Percentiles rank a stretch among this genome's conserved stretches.
phyloP scores from a whole-genome alignment of 2,888 invertebrate genomes.

The Zeuzera pyrina region DNA sequence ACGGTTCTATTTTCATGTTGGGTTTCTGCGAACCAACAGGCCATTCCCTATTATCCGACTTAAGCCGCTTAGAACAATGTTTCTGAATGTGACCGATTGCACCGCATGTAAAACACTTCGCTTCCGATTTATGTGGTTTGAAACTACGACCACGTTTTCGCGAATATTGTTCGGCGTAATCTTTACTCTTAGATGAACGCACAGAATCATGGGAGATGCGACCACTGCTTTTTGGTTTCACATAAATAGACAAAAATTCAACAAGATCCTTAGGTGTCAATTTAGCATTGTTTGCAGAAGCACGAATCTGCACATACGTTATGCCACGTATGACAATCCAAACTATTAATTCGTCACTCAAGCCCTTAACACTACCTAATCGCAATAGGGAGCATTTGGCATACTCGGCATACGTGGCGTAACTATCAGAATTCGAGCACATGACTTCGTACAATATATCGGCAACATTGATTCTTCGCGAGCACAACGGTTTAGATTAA shows the following conservation, averaged over 20 bases:
- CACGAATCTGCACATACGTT: not conserved
- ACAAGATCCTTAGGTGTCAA: not conserved
- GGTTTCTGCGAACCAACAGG: too few relatives aligned
- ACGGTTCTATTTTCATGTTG: not conserved
- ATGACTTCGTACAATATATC: conserved; percentile 5
- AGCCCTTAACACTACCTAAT: not conserved
- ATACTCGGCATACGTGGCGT: conserved; percentile 16
- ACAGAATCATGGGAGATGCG: not conserved
- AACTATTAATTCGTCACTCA: not conserved
- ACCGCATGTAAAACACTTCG: not conserved
- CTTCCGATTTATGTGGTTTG: not conserved
- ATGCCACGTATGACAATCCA: not conserved
- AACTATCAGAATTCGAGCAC: conserved; percentile 10
- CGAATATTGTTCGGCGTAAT: not conserved
- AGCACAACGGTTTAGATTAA: conserved; percentile 6
- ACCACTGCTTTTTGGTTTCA: not conserved
- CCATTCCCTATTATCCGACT: too few relatives aligned
- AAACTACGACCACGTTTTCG: not conserved
- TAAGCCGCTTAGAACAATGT: too few relatives aligned
- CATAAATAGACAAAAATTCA: not conserved
- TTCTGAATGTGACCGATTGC: not conserved
- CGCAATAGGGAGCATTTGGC: conserved; percentile 12
- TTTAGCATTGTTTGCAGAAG: not conserved
- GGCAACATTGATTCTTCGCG: conserved; percentile 2
- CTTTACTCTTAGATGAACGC: too few relatives aligned